Percentiles rank a stretch among this genome's conserved stretches.
These are phyloP conservation scores for Diogma glabrata DNA, from an alignment of 2,888 invertebrate species.

Conservation along the genomic window DNA sequence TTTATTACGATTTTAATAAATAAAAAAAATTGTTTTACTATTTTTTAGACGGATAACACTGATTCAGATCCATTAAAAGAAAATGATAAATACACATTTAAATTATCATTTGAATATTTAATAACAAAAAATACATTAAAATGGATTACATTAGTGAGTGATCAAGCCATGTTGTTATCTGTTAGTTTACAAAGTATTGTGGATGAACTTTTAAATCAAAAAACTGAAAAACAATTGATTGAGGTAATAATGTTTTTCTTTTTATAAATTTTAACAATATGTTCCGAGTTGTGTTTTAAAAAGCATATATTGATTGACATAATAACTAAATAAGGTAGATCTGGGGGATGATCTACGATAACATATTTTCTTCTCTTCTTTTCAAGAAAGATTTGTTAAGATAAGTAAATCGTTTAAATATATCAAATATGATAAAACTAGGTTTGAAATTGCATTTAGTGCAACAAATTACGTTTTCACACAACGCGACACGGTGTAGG, in stretches of 20 bases:
- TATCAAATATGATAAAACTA: neutral
- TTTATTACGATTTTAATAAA: neutral
- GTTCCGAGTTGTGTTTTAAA: no score
- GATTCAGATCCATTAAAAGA: slow-evolving; percentile 18
- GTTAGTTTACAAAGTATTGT: slow-evolving; percentile 93
- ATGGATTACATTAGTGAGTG: slow-evolving; percentile 87
- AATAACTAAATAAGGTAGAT: no score
- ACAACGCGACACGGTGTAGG: no score
- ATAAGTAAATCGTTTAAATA: neutral
- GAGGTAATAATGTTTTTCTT: no score
- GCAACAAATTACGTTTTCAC: no score
- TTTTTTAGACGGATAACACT: no score
- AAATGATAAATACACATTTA: slow-evolving; percentile 37
- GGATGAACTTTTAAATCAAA: slow-evolving; percentile 75
- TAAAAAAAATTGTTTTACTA: neutral
- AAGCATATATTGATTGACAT: slow-evolving; percentile 16
- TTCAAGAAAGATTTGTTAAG: no score
- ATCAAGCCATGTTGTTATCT: slow-evolving; percentile 90
- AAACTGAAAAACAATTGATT: slow-evolving; percentile 40
- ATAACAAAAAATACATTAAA: slow-evolving; percentile 82
- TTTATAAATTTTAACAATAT: no score
- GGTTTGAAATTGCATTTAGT: no score
- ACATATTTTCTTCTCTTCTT: no score
- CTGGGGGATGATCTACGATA: no score
- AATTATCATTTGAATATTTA: slow-evolving; percentile 90